Conservation (phyloP, 2,113 vertebrate genomes). For the Tragelaphus strepsiceros region DNA sequence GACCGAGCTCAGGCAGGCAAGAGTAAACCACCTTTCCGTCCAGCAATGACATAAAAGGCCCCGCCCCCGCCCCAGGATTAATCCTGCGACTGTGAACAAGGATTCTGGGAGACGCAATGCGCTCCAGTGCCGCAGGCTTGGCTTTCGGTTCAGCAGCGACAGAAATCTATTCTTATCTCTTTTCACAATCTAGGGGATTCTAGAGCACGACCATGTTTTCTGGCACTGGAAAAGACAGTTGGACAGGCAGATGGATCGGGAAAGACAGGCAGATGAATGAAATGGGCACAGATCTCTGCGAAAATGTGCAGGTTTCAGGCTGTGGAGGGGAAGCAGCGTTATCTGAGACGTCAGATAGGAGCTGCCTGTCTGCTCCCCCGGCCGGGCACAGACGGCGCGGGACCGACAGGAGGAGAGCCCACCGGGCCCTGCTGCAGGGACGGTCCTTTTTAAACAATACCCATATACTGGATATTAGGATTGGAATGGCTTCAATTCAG, state of each 20-base stretch:
- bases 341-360: neutral
- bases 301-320: neutral
- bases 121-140: neutral
- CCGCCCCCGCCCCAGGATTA: neutral
- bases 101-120: neutral
- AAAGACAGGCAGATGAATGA: neutral
- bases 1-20: neutral
- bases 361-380: neutral
- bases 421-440: neutral
- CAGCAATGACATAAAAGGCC: neutral
- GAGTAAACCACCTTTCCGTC: neutral
- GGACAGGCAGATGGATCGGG: neutral
- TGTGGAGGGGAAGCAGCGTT: neutral
- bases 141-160: neutral
- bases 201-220: neutral
- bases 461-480: neutral
- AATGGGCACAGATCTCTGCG: neutral
- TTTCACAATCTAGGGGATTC: neutral
- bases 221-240: neutral
- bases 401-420: fast-evolving
- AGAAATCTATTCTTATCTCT: neutral
- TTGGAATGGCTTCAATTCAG: neutral
- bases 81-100: neutral
- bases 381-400: neutral
- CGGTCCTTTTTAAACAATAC: neutral